Evolutionary conservation across 1,140 invertebrate species (phyloP).

Genomic region (Mamestra configurata): DNA sequence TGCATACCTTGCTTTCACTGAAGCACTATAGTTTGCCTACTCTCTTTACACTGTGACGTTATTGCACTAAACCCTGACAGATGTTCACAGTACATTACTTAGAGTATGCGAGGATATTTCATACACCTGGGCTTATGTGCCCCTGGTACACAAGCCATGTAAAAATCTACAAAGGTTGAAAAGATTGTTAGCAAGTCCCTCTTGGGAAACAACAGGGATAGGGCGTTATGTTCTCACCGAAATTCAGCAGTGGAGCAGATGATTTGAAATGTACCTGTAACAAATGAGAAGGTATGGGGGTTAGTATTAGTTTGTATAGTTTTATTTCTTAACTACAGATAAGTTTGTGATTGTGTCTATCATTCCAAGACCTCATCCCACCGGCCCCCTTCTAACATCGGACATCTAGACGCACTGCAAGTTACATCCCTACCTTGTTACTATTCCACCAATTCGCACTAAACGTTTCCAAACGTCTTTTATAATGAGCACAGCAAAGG

Average conservation of each 20-base stretch:
- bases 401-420: too few species aligned
- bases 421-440: too few species aligned
- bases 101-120: background rate
- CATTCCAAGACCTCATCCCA: too few species aligned
- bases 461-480: too few species aligned
- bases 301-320: background rate
- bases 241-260: background rate
- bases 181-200: background rate
- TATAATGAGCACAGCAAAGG: too few species aligned
- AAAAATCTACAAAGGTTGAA: background rate
- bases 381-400: too few species aligned
- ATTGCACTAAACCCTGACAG: background rate
- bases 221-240: background rate
- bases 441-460: too few species aligned
- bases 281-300: background rate
- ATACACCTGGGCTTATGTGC: background rate
- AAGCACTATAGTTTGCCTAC: background rate
- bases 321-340: too few species aligned
- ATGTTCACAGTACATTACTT: background rate
- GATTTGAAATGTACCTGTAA: conserved; percentile 4
- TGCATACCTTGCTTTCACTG: background rate
- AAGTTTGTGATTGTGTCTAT: too few species aligned
- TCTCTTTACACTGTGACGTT: conserved; percentile 11
- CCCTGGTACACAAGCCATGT: background rate
- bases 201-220: background rate